Conservation (phyloP, 2,113 vertebrate species). For the Upupa epops region DNA sequence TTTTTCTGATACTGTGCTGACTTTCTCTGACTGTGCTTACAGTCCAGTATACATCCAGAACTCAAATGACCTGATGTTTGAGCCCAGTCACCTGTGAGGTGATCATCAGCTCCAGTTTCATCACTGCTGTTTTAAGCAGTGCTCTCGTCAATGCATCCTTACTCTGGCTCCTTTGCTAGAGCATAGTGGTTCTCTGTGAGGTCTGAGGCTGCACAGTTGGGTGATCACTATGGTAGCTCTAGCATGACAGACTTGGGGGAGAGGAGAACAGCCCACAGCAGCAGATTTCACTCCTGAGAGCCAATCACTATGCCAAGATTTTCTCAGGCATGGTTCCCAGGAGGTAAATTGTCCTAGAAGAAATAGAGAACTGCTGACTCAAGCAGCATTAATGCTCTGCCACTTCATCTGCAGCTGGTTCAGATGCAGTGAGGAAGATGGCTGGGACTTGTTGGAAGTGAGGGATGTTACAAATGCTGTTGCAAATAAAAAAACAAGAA, state of each 20-base stretch:
- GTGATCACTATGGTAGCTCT: neutral
- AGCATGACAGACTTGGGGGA: neutral
- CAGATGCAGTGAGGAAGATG: neutral
- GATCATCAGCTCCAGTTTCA: neutral
- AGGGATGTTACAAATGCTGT: neutral
- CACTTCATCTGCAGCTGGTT: neutral
- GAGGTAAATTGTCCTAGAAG: neutral
- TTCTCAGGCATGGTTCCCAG: neutral
- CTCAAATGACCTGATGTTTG: neutral
- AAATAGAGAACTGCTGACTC: neutral
- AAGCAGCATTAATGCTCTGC: neutral
- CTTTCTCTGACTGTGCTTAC: neutral
- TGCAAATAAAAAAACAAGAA: neutral
- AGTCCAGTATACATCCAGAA: neutral
- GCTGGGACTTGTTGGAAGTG: neutral
- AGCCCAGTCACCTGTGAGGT: neutral
- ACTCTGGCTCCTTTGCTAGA: neutral
- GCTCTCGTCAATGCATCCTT: neutral
- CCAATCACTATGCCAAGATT: neutral
- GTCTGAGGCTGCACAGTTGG: neutral
- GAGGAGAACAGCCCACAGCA: neutral
- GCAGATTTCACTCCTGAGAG: neutral
- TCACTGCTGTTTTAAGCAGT: neutral
- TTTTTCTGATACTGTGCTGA: neutral
- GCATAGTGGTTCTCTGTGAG: neutral